Base-by-base conservation (phyloP, 2,797 vertebrate species). In the Gouania willdenowi region DNA sequence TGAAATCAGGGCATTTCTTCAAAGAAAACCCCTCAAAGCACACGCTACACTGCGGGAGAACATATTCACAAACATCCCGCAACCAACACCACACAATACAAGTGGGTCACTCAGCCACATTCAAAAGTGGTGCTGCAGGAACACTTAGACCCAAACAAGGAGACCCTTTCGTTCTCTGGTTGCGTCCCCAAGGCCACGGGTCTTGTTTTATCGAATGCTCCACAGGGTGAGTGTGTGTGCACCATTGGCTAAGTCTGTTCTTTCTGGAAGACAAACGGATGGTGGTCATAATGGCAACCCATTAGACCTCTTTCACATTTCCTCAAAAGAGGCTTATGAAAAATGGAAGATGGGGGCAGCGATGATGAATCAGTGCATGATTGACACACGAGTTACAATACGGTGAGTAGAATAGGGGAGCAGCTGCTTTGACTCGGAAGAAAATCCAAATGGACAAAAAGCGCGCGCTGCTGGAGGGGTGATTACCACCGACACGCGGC, bases 61-160 rank as follows among this genome's bases (percentile, higher is more conserved):
- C 40, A 34, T 67, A 50, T 64, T 57, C 50, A 40, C 54, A 73
- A 71, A 71, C 45, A 53, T 46, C 61, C 61, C 44, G 38, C 74
- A 31, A 87, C 46, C 38, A 8, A 13, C 35, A 36, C 38, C 27
- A 47, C 40, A 78, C 67, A 76, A 73, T 66, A 56, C 68, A 77
- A 77, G 56, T 75, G 71, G 81, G 82, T 77, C 72, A 84, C 65
- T 84, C 46, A 27, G 50, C 45, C 27, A 28, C 41, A 83, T 80
- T 80, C 75, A 88, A 88, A 86, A 79, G 71, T 75, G 84, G 77
- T 69, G 75, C 75, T 63, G 67, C 63, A n/a, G n/a, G n/a, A 38
- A 86, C 83, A 77, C 54, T 31, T 32, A 52, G 77, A 90, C 86
- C 70, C 37, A 55, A 65, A 74, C 61, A 71, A 66, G 45, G 32